phyloP scores from a whole-genome alignment of 2,888 invertebrate species.

The Pristionchus fissidentatus region DNA sequence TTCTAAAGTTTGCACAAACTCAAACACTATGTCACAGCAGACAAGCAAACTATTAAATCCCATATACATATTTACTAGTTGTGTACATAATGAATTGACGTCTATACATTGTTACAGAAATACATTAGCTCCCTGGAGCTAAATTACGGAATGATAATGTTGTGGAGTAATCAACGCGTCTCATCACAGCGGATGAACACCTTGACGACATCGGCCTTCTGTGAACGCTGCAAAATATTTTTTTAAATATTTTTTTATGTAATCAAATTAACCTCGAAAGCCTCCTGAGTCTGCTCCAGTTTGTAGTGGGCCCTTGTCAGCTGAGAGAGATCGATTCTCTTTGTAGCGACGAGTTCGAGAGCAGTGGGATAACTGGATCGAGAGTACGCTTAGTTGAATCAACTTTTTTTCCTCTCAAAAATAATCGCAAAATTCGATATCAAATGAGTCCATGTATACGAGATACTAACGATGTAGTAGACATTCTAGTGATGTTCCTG shows the following conservation, averaged over 20 bases:
- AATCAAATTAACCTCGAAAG: constrained; percentile 68
- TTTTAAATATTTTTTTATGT: not conserved
- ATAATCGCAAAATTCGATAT: not conserved
- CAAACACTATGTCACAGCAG: no score
- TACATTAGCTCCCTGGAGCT: no score
- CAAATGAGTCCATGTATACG: not conserved
- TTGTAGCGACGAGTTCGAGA: constrained; percentile 11
- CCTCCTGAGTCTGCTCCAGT: constrained; percentile 72
- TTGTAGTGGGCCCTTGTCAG: constrained; percentile 66
- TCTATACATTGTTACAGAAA: no score
- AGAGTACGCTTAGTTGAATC: not conserved
- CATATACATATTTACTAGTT: no score
- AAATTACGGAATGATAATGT: no score
- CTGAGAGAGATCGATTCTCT: constrained; percentile 50
- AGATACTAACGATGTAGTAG: not conserved
- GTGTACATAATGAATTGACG: no score
- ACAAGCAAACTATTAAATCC: no score
- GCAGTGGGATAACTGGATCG: constrained; percentile 47
- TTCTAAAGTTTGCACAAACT: no score
- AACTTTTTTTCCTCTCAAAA: not conserved
- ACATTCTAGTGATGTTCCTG: not conserved
- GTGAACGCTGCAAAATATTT: constrained; percentile 55
- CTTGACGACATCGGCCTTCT: constrained; percentile 66
- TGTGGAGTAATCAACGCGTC: not conserved
- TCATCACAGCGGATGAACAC: constrained; percentile 62